Evolutionary conservation across 2,888 invertebrate genomes (phyloP).

Genomic region (Drosophila bunnanda): DNA sequence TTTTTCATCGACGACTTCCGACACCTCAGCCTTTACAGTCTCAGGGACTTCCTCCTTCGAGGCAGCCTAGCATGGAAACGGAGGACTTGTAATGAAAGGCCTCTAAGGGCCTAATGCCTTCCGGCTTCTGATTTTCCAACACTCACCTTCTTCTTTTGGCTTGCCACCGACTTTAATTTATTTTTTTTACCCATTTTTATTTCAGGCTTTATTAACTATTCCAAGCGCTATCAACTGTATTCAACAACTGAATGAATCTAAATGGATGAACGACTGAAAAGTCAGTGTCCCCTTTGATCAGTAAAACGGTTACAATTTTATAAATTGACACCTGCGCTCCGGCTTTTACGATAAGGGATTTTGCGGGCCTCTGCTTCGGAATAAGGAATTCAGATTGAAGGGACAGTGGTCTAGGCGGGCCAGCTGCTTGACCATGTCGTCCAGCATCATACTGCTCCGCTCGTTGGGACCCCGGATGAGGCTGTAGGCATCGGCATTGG

Average conservation of each 20-base stretch:
- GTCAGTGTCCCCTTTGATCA: background rate
- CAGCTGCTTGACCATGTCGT: slow-evolving; percentile 35
- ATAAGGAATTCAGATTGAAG: slow-evolving; percentile 16
- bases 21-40: background rate
- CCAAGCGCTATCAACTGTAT: background rate
- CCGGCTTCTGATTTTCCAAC: background rate
- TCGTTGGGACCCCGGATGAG: slow-evolving; percentile 16
- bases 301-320: slow-evolving; percentile 17
- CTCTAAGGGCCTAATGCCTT: no score
- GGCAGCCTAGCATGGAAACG: background rate
- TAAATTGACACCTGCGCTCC: background rate
- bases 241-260: background rate
- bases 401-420: slow-evolving; percentile 24
- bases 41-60: background rate
- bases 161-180: slow-evolving; percentile 23
- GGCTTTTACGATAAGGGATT: slow-evolving; percentile 10
- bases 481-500: slow-evolving; percentile 41
- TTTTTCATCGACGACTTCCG: background rate
- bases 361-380: slow-evolving; percentile 2
- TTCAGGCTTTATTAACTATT: no score
- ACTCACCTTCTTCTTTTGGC: slow-evolving; percentile 32
- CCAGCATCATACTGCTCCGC: slow-evolving; percentile 13
- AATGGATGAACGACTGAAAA: background rate
- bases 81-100: background rate
- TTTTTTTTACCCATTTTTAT: slow-evolving; percentile 45